Evolutionary conservation across 2,113 vertebrate species (phyloP).

Genomic region (Petromus typicus): DNA sequence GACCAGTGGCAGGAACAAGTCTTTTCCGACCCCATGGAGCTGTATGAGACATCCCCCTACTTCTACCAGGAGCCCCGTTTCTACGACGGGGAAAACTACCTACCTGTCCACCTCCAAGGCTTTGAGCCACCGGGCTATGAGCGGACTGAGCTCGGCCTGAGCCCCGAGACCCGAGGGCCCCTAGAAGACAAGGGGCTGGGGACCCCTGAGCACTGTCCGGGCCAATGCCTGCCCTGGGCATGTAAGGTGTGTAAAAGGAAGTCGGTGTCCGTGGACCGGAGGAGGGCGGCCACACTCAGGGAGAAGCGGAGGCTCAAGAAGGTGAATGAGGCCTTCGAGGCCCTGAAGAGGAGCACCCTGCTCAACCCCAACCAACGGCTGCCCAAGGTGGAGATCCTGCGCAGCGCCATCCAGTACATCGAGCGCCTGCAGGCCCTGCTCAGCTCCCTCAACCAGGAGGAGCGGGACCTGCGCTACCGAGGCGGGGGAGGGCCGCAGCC

Average conservation of each 20-base stretch:
- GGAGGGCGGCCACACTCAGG: slow-evolving; percentile 95
- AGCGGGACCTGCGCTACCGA: slow-evolving; percentile 92
- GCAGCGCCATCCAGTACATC: slow-evolving; percentile 99
- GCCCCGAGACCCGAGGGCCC: slow-evolving; percentile 86
- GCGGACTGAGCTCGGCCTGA: slow-evolving; percentile 91
- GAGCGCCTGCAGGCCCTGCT: slow-evolving; percentile 97
- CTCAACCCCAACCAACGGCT: slow-evolving; percentile 99
- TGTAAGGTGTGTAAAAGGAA: slow-evolving; percentile 98
- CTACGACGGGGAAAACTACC: slow-evolving; percentile 95
- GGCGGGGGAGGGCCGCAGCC: slow-evolving; percentile 83
- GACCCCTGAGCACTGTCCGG: slow-evolving; percentile 93
- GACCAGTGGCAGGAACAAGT: slow-evolving; percentile 81
- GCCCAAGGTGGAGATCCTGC: slow-evolving; percentile 99
- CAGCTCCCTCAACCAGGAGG: slow-evolving; percentile 97
- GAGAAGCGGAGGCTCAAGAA: slow-evolving; percentile 98
- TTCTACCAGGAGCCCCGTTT: slow-evolving; percentile 98
- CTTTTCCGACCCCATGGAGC: slow-evolving; percentile 92
- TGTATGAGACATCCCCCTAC: slow-evolving; percentile 98
- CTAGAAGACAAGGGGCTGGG: slow-evolving; percentile 93
- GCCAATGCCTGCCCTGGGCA: slow-evolving; percentile 98
- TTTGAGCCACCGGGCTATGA: slow-evolving; percentile 92
- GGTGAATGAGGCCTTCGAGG: slow-evolving; percentile 99
- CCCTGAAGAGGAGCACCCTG: slow-evolving; percentile 97
- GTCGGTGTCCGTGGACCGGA: slow-evolving; percentile 95
- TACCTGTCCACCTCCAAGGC: slow-evolving; percentile 91